Evolutionary conservation across 23 tunicate species (phyloP), one percentile per base, ranked within the genome.

Genomic region (Clavelina lepadiformis): DNA sequence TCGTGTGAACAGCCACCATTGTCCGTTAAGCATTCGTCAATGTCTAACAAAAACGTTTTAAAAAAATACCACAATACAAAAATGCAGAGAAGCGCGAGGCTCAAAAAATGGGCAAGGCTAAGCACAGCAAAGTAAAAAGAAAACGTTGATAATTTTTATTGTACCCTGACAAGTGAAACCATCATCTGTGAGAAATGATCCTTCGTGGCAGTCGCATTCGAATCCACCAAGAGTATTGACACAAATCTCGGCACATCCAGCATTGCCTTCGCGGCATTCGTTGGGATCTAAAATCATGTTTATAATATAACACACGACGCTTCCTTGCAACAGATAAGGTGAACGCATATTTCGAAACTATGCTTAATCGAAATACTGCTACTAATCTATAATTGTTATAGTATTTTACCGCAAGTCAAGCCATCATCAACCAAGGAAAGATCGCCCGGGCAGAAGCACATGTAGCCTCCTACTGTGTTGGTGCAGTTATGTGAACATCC

Each of bases 401-500:
- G 53, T 7, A 33, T 38, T 75, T 68, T 69, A 88, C 96, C 73
- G 80, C 97, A 89, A 47, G 75, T 74, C 21, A 81, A 80, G 37
- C 80, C 83, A 33, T 81, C 97, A 35, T 77, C 85, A 41, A 89
- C 54, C 44, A 89, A 76, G 2, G 88, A 58, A 58, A 69, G 23
- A 49, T 77, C 81, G 6, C 65, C 53, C 27, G 97, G 97, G 56
- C 97, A 89, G 46, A 36, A 75, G 77, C 98, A 91, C 68, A 56
- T 38, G 77, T 65, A 91, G 38, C 98, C 72, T 46, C 98, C 98
- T 41, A 83, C 72, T 34, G 98, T 91, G 81, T 91, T 91, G 52
- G 97, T 89, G 52, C 97, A 89, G 74, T 89, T 89, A 58, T 89
- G 83, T 2, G 83, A 74, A 71, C 97, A 89, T 5, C 97, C 97